Evolutionary conservation across 2,888 invertebrate species (phyloP).

Genomic region (Pyrrhosoma nymphula): DNA sequence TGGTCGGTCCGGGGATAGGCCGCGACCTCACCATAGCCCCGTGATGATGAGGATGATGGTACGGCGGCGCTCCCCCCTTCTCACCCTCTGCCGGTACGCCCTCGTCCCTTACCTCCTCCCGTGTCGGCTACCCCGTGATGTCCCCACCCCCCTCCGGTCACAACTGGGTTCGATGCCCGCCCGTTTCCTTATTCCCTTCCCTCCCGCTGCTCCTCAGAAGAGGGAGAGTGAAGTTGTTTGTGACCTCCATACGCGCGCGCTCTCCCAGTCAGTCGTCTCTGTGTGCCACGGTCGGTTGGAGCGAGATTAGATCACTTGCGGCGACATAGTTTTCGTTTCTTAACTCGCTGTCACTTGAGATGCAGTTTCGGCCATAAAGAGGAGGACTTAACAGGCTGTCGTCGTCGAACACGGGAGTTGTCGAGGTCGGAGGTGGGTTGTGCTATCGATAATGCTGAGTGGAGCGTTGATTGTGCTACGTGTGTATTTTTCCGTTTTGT

Average conservation of each 20-base stretch:
- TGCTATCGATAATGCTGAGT: not conserved
- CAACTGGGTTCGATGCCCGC: conserved; percentile 63
- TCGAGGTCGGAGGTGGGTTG: not conserved
- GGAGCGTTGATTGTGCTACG: not conserved
- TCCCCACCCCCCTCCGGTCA: conserved; percentile 8
- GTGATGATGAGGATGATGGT: conserved; percentile 59
- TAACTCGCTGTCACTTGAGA: conserved; percentile 18
- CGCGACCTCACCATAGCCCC: conserved; percentile 64
- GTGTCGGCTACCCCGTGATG: not conserved
- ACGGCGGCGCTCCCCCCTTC: not conserved
- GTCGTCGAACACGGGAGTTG: not conserved
- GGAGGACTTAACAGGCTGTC: no score
- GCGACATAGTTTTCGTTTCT: not conserved
- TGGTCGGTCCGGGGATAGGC: conserved; percentile 55
- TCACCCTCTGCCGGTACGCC: not conserved
- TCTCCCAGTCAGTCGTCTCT: conserved; percentile 2
- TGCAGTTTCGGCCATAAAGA: not conserved
- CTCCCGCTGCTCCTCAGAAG: conserved; percentile 4
- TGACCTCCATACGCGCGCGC: conserved; percentile 59
- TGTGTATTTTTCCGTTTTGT: not conserved
- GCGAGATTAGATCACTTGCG: not conserved
- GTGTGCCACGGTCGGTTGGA: conserved; percentile 25
- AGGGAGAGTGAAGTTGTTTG: conserved; percentile 55
- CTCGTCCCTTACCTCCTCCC: not conserved
- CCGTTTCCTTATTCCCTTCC: conserved; percentile 13